Base-by-base conservation (phyloP, 1,140 invertebrate species). In the Lepidurus apus region DNA sequence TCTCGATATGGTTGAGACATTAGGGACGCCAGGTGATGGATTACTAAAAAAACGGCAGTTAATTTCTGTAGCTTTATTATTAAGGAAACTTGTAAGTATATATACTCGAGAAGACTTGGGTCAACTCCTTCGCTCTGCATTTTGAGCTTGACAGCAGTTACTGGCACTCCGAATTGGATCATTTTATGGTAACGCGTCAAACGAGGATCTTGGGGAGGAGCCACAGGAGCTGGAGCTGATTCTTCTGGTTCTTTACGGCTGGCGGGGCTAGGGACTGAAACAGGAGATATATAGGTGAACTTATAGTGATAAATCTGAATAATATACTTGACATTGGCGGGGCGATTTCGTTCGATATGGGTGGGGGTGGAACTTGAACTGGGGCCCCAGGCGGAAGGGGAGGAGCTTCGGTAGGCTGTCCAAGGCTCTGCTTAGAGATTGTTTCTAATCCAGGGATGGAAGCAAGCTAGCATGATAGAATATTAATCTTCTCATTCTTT, bases 151-250 rank as follows among this genome's bases (percentile, higher is more conserved):
- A 96, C 90, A 74, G 92, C 95, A 82, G 87, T 87, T 79, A 88
- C 85, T 26, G 92, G 93, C 8, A 96, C 94, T 47, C 95, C 94
- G 82, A 96, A 88, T 81, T 93, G 91, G 5, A 96, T 81, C 94
- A 97, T 95, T 89, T 93, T 95, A 53, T 95, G 92, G 85, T 90
- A 97, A 85, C 90, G 92, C 65, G 88, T 87, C 86, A 92, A 95
- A 81, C 88, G 86, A 26, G 91, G 90, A 85, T 93, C 90, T 8
- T 26, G 34, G 1, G 75, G 53, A 65, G n/a, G 74, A 11, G 26
- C 73, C 11, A 45, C 76, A 73, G 79, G 47, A 65, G 47, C 6
- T 65, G 21, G 13, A 7, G 13, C 53, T 5, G 6, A n/a, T 65
- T 65, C 53, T 65, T 65, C n/a, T 1, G 17, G 53, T 17, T 65